phyloP scores from a whole-genome alignment of 2,797 vertebrate species.

The Borostomias antarcticus region DNA sequence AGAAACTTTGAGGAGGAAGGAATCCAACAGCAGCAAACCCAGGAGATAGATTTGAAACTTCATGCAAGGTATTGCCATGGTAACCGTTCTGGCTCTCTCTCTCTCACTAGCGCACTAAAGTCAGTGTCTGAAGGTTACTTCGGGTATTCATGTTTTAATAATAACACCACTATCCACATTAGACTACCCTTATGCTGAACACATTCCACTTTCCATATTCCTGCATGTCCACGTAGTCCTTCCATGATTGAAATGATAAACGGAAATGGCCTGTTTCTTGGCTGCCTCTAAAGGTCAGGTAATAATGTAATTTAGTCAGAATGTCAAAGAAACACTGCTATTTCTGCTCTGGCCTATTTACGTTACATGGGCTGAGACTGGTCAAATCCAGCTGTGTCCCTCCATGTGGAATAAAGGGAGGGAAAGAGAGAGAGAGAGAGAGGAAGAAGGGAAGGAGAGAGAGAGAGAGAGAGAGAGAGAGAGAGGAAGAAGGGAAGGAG shows the following conservation, averaged over 20 bases:
- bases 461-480: background rate
- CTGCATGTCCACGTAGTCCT: slow-evolving; percentile 25
- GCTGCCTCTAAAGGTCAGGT: slow-evolving; percentile 28
- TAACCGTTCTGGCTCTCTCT: slow-evolving; percentile 52
- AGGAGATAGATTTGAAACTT: slow-evolving; percentile 40
- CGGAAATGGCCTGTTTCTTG: slow-evolving; percentile 42
- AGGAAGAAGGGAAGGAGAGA: slow-evolving; percentile 11
- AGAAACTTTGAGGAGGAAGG: slow-evolving; percentile 52
- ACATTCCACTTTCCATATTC: slow-evolving; percentile 44
- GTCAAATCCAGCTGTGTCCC: slow-evolving; percentile 38
- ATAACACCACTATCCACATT: slow-evolving; percentile 57
- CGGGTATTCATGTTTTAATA: slow-evolving; percentile 73
- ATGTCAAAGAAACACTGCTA: slow-evolving; percentile 19
- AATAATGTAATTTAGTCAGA: background rate
- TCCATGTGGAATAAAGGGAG: slow-evolving; percentile 33
- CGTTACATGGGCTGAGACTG: slow-evolving; percentile 41
- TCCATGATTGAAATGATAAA: slow-evolving; percentile 48
- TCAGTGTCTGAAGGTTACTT: slow-evolving; percentile 75
- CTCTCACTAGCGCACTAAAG: slow-evolving; percentile 38
- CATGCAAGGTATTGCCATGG: slow-evolving; percentile 71
- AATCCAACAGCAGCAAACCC: slow-evolving; percentile 57
- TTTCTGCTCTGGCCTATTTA: slow-evolving; percentile 55
- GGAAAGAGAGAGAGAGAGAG: background rate
- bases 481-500: background rate
- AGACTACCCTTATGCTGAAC: slow-evolving; percentile 60